phyloP scores from a whole-genome alignment of 2,888 invertebrate genomes.

The Macrophya annulata region DNA sequence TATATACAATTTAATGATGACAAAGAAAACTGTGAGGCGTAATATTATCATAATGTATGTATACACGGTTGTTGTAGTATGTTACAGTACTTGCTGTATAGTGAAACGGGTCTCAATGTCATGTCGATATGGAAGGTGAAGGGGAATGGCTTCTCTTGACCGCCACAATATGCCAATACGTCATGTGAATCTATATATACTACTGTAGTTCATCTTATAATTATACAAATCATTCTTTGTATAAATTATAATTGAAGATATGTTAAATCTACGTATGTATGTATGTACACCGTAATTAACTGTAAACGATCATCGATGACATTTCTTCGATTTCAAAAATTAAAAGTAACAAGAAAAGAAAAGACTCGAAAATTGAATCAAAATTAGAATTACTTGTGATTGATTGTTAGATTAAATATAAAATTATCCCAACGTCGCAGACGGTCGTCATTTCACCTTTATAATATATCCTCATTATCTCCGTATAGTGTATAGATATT shows the following conservation, averaged over 20 bases:
- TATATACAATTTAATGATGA: neutral
- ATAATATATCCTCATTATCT: neutral
- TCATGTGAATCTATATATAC: constrained; percentile 2
- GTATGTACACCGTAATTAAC: neutral
- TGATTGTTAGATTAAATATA: neutral
- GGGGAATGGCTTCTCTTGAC: constrained; percentile 52
- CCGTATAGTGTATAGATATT: neutral
- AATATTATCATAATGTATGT: neutral
- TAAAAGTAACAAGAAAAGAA: neutral
- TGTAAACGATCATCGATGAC: neutral
- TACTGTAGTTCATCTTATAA: neutral
- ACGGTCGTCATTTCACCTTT: neutral
- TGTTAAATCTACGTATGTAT: neutral
- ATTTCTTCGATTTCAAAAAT: no score
- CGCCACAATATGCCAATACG: constrained; percentile 20
- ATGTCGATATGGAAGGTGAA: constrained; percentile 40
- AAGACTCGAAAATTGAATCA: neutral
- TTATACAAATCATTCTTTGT: neutral
- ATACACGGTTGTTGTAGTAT: neutral
- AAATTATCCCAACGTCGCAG: neutral
- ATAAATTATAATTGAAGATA: neutral
- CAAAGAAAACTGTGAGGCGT: neutral
- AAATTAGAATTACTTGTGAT: neutral
- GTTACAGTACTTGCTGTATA: neutral
- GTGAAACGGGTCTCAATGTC: constrained; percentile 29